Base-by-base conservation (phyloP, 2,797 vertebrate genomes). In the Spea hammondii region DNA sequence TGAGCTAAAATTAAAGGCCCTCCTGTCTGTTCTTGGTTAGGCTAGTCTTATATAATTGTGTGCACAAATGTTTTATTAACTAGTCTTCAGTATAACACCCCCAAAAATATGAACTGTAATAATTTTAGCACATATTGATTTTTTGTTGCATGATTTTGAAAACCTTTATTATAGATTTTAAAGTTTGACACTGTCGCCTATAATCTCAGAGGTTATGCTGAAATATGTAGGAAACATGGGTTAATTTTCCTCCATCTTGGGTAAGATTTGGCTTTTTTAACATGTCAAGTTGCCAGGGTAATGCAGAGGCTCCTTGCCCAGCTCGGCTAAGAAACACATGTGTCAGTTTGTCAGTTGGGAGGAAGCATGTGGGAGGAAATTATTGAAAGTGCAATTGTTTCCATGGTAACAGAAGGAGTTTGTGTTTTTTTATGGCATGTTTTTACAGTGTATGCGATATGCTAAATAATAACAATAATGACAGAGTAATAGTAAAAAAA, bases 291-390 rank as follows among this genome's bases (percentile, higher is more conserved):
- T 45, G 64, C 59, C 59, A 65, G 44, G 5, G 64, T 49, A 48
- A 49, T 49, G 13, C 44, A 48, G 14, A 62, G 14, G 59, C 64
- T 65, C 45, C 12, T 65, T 65, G 32, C 64, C 64, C 64, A 46
- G 64, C 11, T 46, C n/a, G 32, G 59, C n/a, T 62, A 17, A 62
- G 32, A 17, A 17, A 62, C 59, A 59, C n/a, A 45, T 65, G 45
- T 67, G 65, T 67, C 65, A 67, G 7, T 13, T 13, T 49, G 46
- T 67, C 46, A 67, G 45, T 12, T n/a, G 4, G 11, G 5, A 49
- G 46, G 44, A 66, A 67, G 46, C 46, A 67, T 48, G 45, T 67
- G 46, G 65, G 46, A 67, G 65, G 6, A 47, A 49, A 67, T 67
- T 67, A 49, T n/a, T 67, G 46, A 46, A 67, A 50, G 45, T 46